Percentiles rank a stretch among this genome's conserved stretches.
Evolutionary conservation across 2,888 invertebrate species (phyloP).

Genomic region (Acholoe squamosa): DNA sequence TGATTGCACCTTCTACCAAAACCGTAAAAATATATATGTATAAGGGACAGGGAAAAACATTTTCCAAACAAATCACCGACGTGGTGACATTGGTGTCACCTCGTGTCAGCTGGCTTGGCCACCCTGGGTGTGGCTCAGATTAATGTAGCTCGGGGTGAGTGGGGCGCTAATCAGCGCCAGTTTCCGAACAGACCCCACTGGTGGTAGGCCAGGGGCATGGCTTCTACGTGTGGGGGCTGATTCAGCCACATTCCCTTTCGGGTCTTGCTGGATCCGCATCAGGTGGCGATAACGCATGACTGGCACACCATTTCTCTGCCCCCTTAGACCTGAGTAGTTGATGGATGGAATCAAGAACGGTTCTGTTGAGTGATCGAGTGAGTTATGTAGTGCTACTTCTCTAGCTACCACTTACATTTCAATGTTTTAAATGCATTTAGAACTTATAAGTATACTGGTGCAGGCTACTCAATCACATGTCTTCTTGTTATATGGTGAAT

Average conservation of each 20-base stretch:
- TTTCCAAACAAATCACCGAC: not conserved
- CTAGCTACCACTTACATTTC: no score
- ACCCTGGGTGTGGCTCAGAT: constrained; percentile 44
- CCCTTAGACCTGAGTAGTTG: constrained; percentile 6
- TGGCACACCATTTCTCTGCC: constrained; percentile 40
- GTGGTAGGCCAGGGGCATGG: constrained; percentile 6
- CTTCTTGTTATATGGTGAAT: no score
- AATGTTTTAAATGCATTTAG: no score
- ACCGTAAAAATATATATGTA: not conserved
- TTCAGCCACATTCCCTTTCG: not conserved
- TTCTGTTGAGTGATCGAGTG: not conserved
- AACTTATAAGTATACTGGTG: no score
- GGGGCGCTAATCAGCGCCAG: constrained; percentile 45
- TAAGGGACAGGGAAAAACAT: not conserved
- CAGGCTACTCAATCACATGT: no score
- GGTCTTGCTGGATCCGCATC: constrained; percentile 31
- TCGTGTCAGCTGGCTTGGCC: constrained; percentile 51
- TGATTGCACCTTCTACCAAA: constrained; percentile 9
- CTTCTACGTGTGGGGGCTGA: not conserved
- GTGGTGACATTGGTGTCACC: constrained; percentile 24
- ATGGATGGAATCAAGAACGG: constrained; percentile 25
- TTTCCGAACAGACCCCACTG: constrained; percentile 56
- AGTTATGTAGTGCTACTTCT: no score
- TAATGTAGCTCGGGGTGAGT: constrained; percentile 52
- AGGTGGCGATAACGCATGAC: constrained; percentile 47